Conservation (phyloP, 1,140 invertebrate genomes). For the Lepidurus packardi region DNA sequence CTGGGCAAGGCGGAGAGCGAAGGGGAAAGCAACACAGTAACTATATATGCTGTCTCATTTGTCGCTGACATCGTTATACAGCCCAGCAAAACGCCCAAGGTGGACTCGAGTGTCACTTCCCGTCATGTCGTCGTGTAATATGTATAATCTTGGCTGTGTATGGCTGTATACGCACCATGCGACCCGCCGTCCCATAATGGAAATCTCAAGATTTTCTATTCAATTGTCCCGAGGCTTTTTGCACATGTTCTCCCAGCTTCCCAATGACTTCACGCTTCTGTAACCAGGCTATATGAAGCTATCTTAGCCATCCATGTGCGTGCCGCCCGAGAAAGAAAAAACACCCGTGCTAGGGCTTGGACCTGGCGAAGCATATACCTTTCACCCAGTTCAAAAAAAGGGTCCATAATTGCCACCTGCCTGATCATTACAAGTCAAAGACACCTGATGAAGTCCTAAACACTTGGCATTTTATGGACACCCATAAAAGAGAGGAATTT, state of each 20-base stretch:
- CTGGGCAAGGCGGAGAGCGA: neutral
- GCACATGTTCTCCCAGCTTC: too few relatives aligned
- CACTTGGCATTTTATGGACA: neutral
- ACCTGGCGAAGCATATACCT: too few relatives aligned
- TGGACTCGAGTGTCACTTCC: constrained; percentile 2
- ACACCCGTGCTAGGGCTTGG: too few relatives aligned
- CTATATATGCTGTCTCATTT: constrained; percentile 1
- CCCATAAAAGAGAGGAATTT: neutral
- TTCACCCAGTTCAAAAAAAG: too few relatives aligned
- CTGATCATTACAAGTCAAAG: neutral
- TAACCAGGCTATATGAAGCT: too few relatives aligned
- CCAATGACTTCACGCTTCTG: too few relatives aligned
- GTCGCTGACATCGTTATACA: constrained; percentile 12
- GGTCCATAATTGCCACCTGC: too few relatives aligned
- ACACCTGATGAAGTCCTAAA: constrained; percentile 15
- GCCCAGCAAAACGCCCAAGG: neutral
- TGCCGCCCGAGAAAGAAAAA: too few relatives aligned
- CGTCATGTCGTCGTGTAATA: neutral
- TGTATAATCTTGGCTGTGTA: neutral
- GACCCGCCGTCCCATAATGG: neutral
- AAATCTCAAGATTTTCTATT: neutral
- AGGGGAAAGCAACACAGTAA: neutral
- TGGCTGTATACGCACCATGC: neutral
- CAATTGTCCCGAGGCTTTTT: too few relatives aligned
- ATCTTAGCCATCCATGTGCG: too few relatives aligned